Percentiles rank a stretch among this genome's conserved stretches.
phyloP scores from a whole-genome alignment of 2,888 invertebrate species.

The Heliconius aoede region DNA sequence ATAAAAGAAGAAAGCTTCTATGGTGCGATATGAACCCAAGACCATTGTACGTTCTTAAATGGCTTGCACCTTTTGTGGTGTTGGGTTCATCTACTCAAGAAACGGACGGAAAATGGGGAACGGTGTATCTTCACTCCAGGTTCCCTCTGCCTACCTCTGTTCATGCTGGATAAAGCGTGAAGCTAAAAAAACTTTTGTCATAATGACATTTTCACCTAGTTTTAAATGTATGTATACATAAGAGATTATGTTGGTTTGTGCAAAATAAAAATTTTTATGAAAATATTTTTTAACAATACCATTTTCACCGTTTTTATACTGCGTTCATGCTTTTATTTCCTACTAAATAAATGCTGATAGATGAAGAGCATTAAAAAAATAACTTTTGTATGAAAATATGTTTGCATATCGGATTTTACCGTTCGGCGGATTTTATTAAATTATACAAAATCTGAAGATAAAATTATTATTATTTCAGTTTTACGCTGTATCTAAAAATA shows the following conservation, averaged over 20 bases:
- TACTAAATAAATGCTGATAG: constrained; percentile 1
- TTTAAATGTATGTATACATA: not conserved
- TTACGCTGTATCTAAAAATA: not conserved
- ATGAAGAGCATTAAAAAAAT: not conserved
- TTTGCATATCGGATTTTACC: not conserved
- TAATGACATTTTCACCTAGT: not conserved
- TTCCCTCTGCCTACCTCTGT: not conserved
- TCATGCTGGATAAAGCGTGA: not conserved
- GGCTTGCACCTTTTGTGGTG: not conserved
- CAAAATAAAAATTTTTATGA: constrained; percentile 1
- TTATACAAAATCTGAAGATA: not conserved
- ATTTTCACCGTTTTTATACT: not conserved
- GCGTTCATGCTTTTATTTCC: not conserved
- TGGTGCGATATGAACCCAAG: not conserved
- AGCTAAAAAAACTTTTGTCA: not conserved
- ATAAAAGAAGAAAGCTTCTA: no score
- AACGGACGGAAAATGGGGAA: not conserved
- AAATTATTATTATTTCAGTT: not conserved
- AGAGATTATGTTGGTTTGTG: not conserved
- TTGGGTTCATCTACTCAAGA: not conserved
- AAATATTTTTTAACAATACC: not conserved
- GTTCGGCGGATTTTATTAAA: not conserved
- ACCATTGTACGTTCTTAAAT: not conserved
- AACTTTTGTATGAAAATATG: not conserved
- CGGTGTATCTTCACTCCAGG: not conserved